Base-by-base conservation (phyloP, 1,140 invertebrate species). In the Vollenhovia emeryi region DNA sequence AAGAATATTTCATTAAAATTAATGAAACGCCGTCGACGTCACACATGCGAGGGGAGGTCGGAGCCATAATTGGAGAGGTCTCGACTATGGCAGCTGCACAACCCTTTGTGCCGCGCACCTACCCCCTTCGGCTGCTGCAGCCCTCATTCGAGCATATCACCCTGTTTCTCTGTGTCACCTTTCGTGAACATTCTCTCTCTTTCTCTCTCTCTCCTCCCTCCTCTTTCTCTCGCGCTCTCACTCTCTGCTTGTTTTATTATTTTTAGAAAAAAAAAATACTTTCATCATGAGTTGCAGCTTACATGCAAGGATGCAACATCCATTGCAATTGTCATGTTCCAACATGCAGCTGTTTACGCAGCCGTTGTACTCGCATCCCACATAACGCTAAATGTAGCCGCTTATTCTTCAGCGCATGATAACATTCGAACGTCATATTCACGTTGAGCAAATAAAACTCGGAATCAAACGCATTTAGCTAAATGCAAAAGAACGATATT, bases 1-100 rank as follows among this genome's bases (percentile, higher is more conserved):
- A 91, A 92, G 86, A 91, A 93, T 92, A 92, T 93, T 92, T 92
- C 91, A 93, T 93, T 93, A 93, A 93, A 93, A 93, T 92, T 93
- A 93, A 93, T 93, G 91, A 92, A 93, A 92, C 85, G 74, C 87
- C 83, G 83, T 87, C 85, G 84, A 90, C 89, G 86, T 91, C 84
- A 88, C 83, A 87, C 87, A 86, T 40, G 78, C 21, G 52, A 79
- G 66, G 73, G 64, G 36, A 84, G 57, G 48, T 13, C 30, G 73
- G 55, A 68, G 59, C 89, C 73, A 88, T 93, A 92, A 93, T 93
- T 92, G 91, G 92, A 93, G 90, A 91, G 91, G 82, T 88, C 85
- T 92, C 84, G 79, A 84, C 74, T 86, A 79, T 64, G 80, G 82
- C 78, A 74, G 50, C 59, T 85, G 55, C 55, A 64, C 88, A 74